These are phyloP conservation scores for Steinernema hermaphroditum DNA, from an alignment of 2,888 invertebrate genomes.

Conservation along the genomic window DNA sequence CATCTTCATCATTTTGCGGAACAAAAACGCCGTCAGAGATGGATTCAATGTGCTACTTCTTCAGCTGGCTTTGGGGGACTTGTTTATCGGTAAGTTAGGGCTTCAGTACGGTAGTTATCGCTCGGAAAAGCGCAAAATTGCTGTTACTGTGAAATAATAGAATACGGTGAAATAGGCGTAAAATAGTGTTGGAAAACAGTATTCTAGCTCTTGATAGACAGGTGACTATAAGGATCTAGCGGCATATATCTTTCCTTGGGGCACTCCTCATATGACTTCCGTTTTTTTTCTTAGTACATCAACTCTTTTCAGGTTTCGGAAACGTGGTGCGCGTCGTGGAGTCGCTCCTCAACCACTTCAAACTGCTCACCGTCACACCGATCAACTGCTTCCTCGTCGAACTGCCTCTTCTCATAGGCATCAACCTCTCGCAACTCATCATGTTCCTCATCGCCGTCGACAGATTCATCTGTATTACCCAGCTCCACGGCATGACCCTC, in stretches of 20 bases:
- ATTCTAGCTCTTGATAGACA: no score
- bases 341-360: neutral
- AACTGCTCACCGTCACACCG: neutral
- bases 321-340: neutral
- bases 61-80: neutral
- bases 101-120: no score
- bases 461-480: neutral
- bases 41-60: constrained; percentile 6
- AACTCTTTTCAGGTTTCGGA: neutral
- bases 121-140: no score
- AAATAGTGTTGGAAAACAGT: no score
- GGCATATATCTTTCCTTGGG: no score
- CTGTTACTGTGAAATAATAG: no score
- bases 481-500: neutral
- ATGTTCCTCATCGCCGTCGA: constrained; percentile 13
- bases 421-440: neutral
- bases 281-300: no score
- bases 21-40: neutral
- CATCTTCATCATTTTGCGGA: neutral
- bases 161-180: no score
- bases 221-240: no score
- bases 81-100: constrained; percentile 6
- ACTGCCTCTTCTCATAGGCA: neutral
- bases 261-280: no score
- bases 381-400: constrained; percentile 5